These are phyloP conservation scores for Myodes glareolus DNA, from an alignment of 2,113 vertebrate species.

Conservation along the genomic window DNA sequence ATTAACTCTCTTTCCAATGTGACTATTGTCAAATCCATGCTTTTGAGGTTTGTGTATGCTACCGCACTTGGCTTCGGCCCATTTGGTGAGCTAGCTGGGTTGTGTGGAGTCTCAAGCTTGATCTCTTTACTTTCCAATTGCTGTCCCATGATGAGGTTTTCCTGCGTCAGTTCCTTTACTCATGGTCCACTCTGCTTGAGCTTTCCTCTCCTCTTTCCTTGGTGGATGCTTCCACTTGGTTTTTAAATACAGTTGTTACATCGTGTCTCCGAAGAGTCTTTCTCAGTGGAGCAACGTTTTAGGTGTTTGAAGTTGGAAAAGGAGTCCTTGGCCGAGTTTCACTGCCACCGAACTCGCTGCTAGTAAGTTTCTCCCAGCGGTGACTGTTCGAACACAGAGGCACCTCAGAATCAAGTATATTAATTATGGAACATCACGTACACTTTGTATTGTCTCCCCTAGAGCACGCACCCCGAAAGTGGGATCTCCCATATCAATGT, in stretches of 20 bases:
- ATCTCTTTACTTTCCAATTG: neutral
- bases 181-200: neutral
- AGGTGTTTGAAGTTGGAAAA: neutral
- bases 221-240: conserved; percentile 11
- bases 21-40: neutral
- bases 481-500: neutral
- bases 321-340: neutral
- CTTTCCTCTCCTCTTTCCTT: neutral
- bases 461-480: neutral
- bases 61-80: neutral
- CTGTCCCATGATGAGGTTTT: neutral
- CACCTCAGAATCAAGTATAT: neutral
- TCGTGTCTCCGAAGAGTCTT: neutral
- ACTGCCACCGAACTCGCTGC: neutral
- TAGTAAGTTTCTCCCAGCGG: neutral
- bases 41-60: neutral
- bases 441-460: neutral
- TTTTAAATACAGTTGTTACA: neutral
- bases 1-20: neutral
- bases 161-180: neutral
- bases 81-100: neutral
- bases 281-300: neutral
- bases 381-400: neutral
- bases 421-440: neutral
- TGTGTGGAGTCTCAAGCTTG: neutral